Percentiles rank a stretch among this genome's conserved stretches.
Evolutionary conservation across 2,888 invertebrate genomes (phyloP).

Genomic region (Atethmia centrago): DNA sequence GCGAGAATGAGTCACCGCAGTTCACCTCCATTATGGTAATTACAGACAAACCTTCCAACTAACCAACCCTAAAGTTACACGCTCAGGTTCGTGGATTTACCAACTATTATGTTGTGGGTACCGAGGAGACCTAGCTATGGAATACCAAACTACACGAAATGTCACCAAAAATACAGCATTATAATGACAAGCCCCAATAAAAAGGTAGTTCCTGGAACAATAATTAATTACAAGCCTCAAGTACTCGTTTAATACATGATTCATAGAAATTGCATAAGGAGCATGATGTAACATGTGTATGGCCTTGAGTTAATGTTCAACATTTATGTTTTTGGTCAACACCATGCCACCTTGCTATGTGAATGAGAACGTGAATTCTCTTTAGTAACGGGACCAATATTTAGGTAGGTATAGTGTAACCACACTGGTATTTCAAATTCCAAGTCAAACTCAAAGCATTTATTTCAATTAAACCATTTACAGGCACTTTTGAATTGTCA

Average conservation of each 20-base stretch:
- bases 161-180: background rate
- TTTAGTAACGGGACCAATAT: background rate
- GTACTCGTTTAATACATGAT: background rate
- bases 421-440: background rate
- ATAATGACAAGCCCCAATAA: background rate
- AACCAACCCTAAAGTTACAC: conserved; percentile 47
- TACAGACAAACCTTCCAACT: conserved; percentile 29
- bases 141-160: background rate
- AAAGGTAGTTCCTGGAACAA: background rate
- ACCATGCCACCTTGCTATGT: background rate
- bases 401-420: background rate
- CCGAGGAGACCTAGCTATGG: background rate
- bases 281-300: background rate
- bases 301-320: background rate
- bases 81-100: conserved; percentile 20
- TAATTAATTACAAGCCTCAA: background rate
- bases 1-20: conserved; percentile 42
- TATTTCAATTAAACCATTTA: no score
- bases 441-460: no score
- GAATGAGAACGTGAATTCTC: background rate
- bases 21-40: conserved; percentile 23
- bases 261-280: conserved; percentile 13
- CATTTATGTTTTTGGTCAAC: background rate
- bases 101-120: background rate
- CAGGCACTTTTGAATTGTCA: no score